Conservation (phyloP, 2,797 vertebrate genomes). For the Manis javanica region DNA sequence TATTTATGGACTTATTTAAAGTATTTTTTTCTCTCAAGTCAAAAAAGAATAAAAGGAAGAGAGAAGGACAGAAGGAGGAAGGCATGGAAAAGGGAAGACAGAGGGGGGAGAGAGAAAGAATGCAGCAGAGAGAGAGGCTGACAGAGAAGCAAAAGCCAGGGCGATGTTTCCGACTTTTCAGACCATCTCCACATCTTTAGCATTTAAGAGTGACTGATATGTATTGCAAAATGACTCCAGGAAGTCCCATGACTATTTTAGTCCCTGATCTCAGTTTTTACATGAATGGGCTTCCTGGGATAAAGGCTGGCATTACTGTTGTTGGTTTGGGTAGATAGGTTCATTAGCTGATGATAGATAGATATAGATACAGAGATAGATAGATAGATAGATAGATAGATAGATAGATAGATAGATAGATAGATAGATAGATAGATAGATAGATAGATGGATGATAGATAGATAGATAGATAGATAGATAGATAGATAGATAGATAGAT, state of each 20-base stretch:
- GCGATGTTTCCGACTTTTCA: neutral
- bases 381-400: too few relatives aligned
- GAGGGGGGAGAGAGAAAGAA: neutral
- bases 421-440: neutral
- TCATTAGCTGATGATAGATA: too few relatives aligned
- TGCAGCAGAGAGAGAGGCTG: neutral
- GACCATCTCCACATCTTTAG: neutral
- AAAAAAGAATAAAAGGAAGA: neutral
- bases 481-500: neutral
- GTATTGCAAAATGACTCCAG: neutral
- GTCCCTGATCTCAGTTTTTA: neutral
- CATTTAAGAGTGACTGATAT: neutral
- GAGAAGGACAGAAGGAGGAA: too few relatives aligned
- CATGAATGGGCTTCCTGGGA: neutral
- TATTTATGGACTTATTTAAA: neutral
- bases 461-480: neutral
- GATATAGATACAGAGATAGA: too few relatives aligned
- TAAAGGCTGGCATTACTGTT: neutral
- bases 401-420: neutral
- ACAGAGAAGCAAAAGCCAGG: neutral
- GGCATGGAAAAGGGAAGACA: neutral
- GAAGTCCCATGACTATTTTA: neutral
- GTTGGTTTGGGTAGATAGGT: neutral
- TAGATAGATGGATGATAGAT: too few relatives aligned
- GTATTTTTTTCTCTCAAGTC: neutral